Base-by-base conservation (phyloP, 2,113 vertebrate genomes). In the Xenopus borealis region DNA sequence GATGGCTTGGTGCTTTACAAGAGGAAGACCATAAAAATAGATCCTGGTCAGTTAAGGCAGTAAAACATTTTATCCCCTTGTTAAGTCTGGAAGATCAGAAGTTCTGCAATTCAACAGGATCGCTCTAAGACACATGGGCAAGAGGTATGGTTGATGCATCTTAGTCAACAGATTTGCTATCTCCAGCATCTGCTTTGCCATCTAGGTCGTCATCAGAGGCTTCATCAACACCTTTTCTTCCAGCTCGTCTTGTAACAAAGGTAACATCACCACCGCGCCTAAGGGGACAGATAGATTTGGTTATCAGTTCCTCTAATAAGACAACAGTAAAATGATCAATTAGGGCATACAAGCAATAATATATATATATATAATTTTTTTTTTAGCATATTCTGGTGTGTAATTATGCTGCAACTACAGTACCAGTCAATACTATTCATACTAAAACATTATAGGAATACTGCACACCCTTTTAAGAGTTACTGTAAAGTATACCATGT, bases 131-230 rank as follows among this genome's bases (percentile, higher is more conserved):
- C 13, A 27, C 62, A 8, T 16, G 7, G 12, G n/a, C 14, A 33
- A 52, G 46, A 10, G 53, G 40, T 8, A 62, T 71, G 23, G 23
- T 70, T 75, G 78, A 63, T 55, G 72, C 65, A 85, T 20, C 27
- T 20, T 91, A 93, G 66, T 93, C 91, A 27, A 91, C 82, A 81
- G 92, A 88, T 85, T 98, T 98, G 87, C 92, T 84, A 76, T 98
- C 95, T 0, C 93, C 88, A 67, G 89, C 88, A 14, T 99, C 96
- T 0, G 82, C 82, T 84, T 97, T 98, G 82, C 88, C 71, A 0
- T 98, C 97, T 23, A 85, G 80, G 78, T 99, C 97, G 33, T 98
- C 96, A 0, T 99, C 97, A 0, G 91, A 93, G 81, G 86, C 81
- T 61, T 97, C 97, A 0, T 97, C 95, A 0, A 89, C 3, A 7